Percentiles rank a stretch among this genome's conserved stretches.
Conservation (phyloP, 2,888 invertebrate genomes). For the Euplagia quadripunctaria region DNA sequence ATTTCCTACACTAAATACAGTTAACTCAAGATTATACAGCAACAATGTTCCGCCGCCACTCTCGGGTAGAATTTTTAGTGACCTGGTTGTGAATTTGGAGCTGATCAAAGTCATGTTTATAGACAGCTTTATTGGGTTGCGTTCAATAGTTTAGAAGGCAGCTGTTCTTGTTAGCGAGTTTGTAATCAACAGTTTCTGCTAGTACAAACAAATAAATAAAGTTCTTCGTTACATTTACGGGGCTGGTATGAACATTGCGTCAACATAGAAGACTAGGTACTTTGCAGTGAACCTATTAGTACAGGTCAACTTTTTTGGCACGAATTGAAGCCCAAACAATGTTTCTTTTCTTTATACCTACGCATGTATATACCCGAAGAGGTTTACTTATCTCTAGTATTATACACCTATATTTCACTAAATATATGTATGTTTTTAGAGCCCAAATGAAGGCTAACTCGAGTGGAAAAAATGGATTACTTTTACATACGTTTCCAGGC, state of each 20-base stretch:
- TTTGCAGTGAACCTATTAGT: not conserved
- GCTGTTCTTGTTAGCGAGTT: conserved; percentile 15
- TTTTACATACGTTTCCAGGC: not conserved
- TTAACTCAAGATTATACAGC: not conserved
- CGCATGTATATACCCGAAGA: not conserved
- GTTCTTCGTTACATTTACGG: not conserved
- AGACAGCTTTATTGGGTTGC: conserved; percentile 9
- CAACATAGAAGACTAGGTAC: not conserved
- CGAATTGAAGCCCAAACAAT: not conserved
- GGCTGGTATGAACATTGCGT: not conserved
- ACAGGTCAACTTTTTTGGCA: not conserved
- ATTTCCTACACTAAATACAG: not conserved
- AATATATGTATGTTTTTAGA: not conserved
- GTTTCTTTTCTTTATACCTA: not conserved
- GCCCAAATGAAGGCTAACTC: not conserved
- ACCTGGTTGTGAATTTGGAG: not conserved
- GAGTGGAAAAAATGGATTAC: not conserved
- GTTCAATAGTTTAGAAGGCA: conserved; percentile 5
- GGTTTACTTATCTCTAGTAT: not conserved
- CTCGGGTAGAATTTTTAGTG: not conserved
- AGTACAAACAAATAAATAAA: not conserved
- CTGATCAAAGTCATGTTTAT: not conserved
- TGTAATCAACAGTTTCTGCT: conserved; percentile 8
- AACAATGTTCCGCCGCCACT: not conserved
- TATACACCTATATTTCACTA: not conserved